Evolutionary conservation across 2,888 invertebrate genomes (phyloP).

Genomic region (Callyntrura sp.): DNA sequence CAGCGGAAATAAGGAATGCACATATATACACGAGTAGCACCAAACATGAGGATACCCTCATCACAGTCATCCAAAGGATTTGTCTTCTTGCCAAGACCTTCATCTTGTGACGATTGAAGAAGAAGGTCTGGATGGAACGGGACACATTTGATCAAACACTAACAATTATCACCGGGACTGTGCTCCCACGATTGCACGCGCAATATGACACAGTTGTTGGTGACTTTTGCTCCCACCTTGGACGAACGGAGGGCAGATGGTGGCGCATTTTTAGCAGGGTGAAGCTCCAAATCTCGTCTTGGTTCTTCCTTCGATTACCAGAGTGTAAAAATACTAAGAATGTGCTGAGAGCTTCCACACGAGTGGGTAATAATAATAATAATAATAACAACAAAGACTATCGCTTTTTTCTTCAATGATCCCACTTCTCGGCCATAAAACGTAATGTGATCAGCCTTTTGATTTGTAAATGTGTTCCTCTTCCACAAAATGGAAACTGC

Average conservation of each 20-base stretch:
- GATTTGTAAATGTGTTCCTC: too few species aligned
- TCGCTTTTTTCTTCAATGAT: too few species aligned
- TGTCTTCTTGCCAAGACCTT: conserved; percentile 65
- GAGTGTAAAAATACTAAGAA: too few species aligned
- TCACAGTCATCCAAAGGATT: conserved; percentile 76
- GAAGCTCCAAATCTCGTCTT: too few species aligned
- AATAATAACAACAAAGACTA: too few species aligned
- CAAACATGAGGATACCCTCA: conserved; percentile 78
- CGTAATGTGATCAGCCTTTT: too few species aligned
- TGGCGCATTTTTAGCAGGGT: conserved; percentile 24
- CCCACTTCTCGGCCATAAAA: too few species aligned
- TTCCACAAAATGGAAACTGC: too few species aligned
- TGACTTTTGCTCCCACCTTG: conserved; percentile 35
- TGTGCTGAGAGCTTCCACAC: too few species aligned
- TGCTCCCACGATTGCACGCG: neutral
- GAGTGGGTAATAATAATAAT: too few species aligned
- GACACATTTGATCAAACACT: conserved; percentile 37
- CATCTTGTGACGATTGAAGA: conserved; percentile 72
- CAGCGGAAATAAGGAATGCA: conserved; percentile 63
- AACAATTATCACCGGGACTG: conserved; percentile 42
- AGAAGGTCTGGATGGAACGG: conserved; percentile 41
- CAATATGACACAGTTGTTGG: neutral
- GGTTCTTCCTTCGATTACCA: too few species aligned
- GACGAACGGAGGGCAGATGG: conserved; percentile 10
- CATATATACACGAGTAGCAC: conserved; percentile 78